Evolutionary conservation across 2,797 vertebrate species (phyloP), one percentile per base, ranked within the genome.

Genomic region (Ptychobarbus kaznakovi): DNA sequence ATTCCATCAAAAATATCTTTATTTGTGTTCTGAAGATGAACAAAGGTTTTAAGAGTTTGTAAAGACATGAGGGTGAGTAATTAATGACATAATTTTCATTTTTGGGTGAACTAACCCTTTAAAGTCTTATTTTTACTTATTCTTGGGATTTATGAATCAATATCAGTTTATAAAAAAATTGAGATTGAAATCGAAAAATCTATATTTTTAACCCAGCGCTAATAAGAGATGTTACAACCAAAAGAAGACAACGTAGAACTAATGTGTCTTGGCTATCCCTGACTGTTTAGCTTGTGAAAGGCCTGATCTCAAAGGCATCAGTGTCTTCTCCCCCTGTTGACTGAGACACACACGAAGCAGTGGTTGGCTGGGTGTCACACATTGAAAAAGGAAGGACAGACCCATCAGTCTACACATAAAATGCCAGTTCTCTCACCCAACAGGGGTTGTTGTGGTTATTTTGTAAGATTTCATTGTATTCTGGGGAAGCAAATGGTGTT

Each of bases 401-500:
- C 83, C 86, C 82, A 85, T 89, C 90, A 89, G 84, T 90, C 86
- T 88, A 88, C 85, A 90, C 86, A n/a, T 77, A 90, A 92, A 91
- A 90, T 89, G 87, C 74, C 91, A 89, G 86, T 82, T 86, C 65
- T 86, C 32, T 81, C 79, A 85, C 42, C 63, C 69, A 86, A 75
- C 66, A 40, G 12, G 72, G 40, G 56, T 61, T 81, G 63, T 72
- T 80, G 83, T 28, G 65, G 70, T 79, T 75, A 73, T 88, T 74
- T 73, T 56, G 44, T 79, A 86, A 87, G 81, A 72, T 75, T 58
- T 84, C 70, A 53, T 75, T 81, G 86, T 88, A 86, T 85, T 84
- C 46, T 51, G 44, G 22, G 72, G 18, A 40, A 74, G 85, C 28
- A 81, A 78, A 80, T 63, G 13, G 81, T 80, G 70, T 69, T 38